These are phyloP conservation scores for Archivesica marissinica DNA, from an alignment of 1,140 invertebrate species.

Conservation along the genomic window DNA sequence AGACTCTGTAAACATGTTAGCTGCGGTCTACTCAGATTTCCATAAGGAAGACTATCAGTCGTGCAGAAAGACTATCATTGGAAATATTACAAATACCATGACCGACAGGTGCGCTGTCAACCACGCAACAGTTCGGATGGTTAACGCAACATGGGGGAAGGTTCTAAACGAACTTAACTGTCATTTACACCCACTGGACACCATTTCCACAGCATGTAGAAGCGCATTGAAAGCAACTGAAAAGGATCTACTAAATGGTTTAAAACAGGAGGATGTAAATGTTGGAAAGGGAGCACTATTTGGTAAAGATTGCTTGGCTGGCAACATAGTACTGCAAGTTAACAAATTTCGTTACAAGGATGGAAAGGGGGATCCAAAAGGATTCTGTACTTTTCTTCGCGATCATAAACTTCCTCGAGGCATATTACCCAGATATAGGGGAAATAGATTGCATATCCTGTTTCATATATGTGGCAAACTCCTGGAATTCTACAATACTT, in stretches of 20 bases:
- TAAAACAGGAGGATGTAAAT: too few species aligned
- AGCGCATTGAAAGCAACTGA: neutral
- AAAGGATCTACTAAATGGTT: too few species aligned
- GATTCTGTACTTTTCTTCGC: constrained; percentile 47
- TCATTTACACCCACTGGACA: constrained; percentile 28
- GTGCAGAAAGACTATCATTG: neutral
- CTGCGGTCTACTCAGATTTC: constrained; percentile 15
- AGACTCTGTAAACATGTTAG: constrained; percentile 21
- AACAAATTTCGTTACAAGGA: constrained; percentile 64
- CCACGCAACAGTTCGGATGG: constrained; percentile 7
- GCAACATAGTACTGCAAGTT: constrained; percentile 40
- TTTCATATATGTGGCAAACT: constrained; percentile 4
- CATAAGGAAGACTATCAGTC: neutral
- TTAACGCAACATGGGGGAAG: constrained; percentile 14
- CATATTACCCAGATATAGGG: neutral
- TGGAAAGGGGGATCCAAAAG: constrained; percentile 61
- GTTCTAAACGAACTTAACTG: too few species aligned
- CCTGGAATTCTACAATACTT: neutral
- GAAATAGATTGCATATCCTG: neutral
- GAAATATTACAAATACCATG: constrained; percentile 38
- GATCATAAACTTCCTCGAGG: constrained; percentile 10
- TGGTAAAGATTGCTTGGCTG: constrained; percentile 42
- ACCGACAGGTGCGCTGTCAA: constrained; percentile 40
- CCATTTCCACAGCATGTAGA: neutral
- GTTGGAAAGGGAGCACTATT: neutral